Conservation (phyloP, 2,888 invertebrate genomes). For the Nudaria mundana region DNA sequence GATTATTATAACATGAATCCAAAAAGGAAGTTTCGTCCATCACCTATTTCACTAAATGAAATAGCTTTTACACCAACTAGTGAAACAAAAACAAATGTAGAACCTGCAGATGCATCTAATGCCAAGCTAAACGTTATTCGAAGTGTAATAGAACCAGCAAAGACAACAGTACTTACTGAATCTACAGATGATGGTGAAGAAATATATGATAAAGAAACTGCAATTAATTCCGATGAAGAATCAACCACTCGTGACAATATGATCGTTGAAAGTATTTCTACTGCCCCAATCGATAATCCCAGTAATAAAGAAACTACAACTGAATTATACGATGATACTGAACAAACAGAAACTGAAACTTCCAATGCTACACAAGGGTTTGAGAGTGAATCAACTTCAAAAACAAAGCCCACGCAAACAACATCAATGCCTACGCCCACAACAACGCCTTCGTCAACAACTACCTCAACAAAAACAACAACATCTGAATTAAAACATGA, state of each 20-base stretch:
- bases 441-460: no score
- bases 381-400: no score
- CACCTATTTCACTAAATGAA: constrained; percentile 28
- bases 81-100: constrained; percentile 35
- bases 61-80: constrained; percentile 18
- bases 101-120: constrained; percentile 25
- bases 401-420: no score
- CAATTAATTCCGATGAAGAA: no score
- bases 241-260: constrained; percentile 39
- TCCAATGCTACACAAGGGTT: constrained; percentile 65
- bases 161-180: no score
- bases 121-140: neutral
- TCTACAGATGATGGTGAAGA: constrained; percentile 31
- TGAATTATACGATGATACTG: constrained; percentile 48
- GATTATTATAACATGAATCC: constrained; percentile 47
- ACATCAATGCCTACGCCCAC: constrained; percentile 34
- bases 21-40: constrained; percentile 42
- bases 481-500: constrained; percentile 64
- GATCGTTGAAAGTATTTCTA: constrained; percentile 67
- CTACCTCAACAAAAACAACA: constrained; percentile 60
- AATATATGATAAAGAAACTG: no score
- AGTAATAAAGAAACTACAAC: constrained; percentile 45
- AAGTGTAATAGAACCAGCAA: neutral
- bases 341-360: constrained; percentile 53
- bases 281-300: constrained; percentile 52